A percentile compares a stretch with the other conserved stretches of the same genome.
These are phyloP conservation scores for Cataglyphis altisquamis DNA, from an alignment of 2,888 invertebrate species.

Conservation along the genomic window DNA sequence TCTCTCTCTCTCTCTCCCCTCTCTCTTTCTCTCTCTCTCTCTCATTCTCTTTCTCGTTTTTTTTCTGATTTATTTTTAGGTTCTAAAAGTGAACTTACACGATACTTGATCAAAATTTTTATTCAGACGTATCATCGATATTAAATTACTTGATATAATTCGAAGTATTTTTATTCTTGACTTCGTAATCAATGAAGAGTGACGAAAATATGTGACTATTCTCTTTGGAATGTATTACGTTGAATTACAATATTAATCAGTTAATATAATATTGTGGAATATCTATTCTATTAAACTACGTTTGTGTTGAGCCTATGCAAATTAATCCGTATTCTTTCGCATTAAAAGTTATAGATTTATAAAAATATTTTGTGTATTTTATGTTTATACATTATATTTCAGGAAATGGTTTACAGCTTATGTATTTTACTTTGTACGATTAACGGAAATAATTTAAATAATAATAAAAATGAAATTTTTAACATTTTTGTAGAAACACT, in stretches of 20 bases:
- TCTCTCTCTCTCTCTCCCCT: slow-evolving; percentile 54
- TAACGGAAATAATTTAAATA: not conserved
- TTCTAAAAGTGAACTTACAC: slow-evolving; percentile 26
- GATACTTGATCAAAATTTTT: slow-evolving; percentile 11
- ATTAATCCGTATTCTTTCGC: not conserved
- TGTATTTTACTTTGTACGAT: not conserved
- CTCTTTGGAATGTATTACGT: not conserved
- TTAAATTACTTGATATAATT: not conserved
- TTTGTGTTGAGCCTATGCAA: not conserved
- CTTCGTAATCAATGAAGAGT: not conserved
- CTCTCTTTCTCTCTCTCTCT: too few species aligned
- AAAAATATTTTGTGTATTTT: not conserved
- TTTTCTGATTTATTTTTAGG: slow-evolving; percentile 59
- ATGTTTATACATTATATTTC: not conserved
- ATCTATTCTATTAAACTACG: not conserved
- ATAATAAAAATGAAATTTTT: not conserved
- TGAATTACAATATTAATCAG: slow-evolving; percentile 10
- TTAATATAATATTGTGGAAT: not conserved
- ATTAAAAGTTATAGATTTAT: not conserved
- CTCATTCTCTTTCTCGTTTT: slow-evolving; percentile 55
- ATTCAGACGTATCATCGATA: slow-evolving; percentile 12
- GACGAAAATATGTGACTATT: not conserved
- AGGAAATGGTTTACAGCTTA: not conserved
- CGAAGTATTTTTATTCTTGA: not conserved
- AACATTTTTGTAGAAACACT: not conserved